Evolutionary conservation across 2,888 invertebrate genomes (phyloP).

Genomic region (Mylabris sibirica): DNA sequence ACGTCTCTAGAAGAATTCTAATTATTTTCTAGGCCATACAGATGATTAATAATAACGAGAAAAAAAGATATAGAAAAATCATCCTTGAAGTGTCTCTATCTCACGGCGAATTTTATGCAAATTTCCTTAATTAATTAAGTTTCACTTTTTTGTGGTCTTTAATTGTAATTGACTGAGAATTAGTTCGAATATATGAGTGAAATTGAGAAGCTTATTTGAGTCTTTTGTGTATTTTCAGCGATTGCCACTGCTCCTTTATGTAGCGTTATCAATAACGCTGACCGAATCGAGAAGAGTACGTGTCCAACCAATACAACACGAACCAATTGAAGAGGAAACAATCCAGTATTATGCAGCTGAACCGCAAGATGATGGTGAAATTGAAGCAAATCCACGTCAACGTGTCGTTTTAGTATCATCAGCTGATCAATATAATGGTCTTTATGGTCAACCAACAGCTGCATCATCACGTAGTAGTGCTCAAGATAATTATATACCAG

Average conservation of each 20-base stretch:
- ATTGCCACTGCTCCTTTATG: conserved; percentile 50
- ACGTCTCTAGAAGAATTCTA: background rate
- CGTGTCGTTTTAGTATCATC: conserved; percentile 59
- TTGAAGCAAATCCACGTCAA: conserved; percentile 42
- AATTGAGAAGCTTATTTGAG: background rate
- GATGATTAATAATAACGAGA: background rate
- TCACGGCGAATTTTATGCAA: background rate
- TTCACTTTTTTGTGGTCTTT: background rate
- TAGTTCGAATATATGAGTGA: background rate
- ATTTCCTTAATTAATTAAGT: background rate
- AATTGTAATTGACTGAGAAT: background rate
- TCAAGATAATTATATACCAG: conserved; percentile 57
- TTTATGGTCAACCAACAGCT: conserved; percentile 61
- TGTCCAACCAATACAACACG: conserved; percentile 62
- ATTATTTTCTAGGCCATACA: background rate
- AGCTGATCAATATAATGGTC: conserved; percentile 62
- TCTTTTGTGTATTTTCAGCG: conserved; percentile 44
- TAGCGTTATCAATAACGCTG: conserved; percentile 43
- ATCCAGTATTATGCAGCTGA: conserved; percentile 60
- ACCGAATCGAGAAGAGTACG: conserved; percentile 63
- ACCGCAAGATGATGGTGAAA: conserved; percentile 53
- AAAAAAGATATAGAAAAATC: background rate
- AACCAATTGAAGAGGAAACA: conserved; percentile 61
- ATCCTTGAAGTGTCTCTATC: background rate
- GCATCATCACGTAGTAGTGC: conserved; percentile 44